Conservation (phyloP, 2,888 invertebrate species). For the Zaprionus obscuricornis region DNA sequence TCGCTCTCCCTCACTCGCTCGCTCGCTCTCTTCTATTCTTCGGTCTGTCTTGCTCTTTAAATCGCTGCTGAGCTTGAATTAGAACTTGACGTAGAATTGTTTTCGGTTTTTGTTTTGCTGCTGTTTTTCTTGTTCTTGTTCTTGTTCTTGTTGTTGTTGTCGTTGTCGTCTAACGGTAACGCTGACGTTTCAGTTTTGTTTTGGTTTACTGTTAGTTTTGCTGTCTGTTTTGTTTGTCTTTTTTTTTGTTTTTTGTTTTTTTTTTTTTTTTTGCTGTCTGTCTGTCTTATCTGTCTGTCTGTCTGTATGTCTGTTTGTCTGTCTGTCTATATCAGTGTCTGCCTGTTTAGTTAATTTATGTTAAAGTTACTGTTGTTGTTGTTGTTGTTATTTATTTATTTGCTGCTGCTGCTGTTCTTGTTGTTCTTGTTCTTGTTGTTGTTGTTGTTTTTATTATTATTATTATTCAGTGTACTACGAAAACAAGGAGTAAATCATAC, state of each 20-base stretch:
- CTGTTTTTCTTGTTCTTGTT: constrained; percentile 9
- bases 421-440: constrained; percentile 34
- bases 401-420: constrained; percentile 10
- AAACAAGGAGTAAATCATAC: constrained; percentile 83
- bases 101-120: constrained; percentile 5
- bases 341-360: too few species aligned
- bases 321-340: too few species aligned
- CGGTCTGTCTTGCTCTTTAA: not conserved
- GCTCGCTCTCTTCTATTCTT: too few species aligned
- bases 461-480: constrained; percentile 82
- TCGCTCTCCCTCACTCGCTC: constrained; percentile 3
- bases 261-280: too few species aligned
- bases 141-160: not conserved
- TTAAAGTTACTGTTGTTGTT: too few species aligned
- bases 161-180: too few species aligned
- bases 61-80: constrained; percentile 13
- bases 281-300: too few species aligned
- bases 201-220: constrained; percentile 3
- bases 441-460: constrained; percentile 42
- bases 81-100: constrained; percentile 11
- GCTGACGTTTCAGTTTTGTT: too few species aligned
- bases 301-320: too few species aligned
- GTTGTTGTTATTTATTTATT: not conserved
- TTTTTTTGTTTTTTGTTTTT: not conserved
- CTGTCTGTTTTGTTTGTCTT: not conserved